phyloP scores from a whole-genome alignment of 1,140 invertebrate species.

The Paraescarpia echinospica region DNA sequence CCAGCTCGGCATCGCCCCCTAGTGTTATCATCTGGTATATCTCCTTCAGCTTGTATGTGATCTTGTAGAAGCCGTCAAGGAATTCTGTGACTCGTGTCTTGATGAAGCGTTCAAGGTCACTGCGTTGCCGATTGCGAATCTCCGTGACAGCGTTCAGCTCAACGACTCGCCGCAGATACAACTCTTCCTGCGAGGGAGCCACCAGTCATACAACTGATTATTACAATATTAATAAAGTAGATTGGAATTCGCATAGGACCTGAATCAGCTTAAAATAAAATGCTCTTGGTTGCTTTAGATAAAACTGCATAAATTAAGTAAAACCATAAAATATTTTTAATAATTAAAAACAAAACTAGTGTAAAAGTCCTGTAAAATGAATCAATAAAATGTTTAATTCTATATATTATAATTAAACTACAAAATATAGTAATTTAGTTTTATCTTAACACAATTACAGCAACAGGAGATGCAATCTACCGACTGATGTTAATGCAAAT shows the following conservation, averaged over 20 bases:
- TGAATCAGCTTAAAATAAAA: too few relatives aligned
- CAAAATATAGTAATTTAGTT: too few relatives aligned
- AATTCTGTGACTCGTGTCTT: constrained; percentile 80
- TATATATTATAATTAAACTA: too few relatives aligned
- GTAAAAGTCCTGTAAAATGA: too few relatives aligned
- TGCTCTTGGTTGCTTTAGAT: not conserved
- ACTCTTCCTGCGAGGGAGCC: constrained; percentile 62
- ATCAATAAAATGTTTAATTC: too few relatives aligned
- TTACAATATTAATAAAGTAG: constrained; percentile 13
- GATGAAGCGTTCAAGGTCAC: constrained; percentile 71
- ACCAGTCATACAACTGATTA: constrained; percentile 27
- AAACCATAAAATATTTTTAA: too few relatives aligned
- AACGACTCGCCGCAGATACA: constrained; percentile 73
- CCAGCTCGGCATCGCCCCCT: constrained; percentile 94
- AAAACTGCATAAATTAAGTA: not conserved
- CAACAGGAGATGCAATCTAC: too few relatives aligned
- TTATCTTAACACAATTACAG: too few relatives aligned
- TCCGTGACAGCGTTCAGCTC: constrained; percentile 83
- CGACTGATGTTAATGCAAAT: too few relatives aligned
- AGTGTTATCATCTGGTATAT: constrained; percentile 90
- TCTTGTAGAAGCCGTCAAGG: constrained; percentile 84
- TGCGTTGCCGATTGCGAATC: constrained; percentile 75
- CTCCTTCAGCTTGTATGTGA: constrained; percentile 77
- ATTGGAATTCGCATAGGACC: not conserved
- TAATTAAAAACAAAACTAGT: too few relatives aligned